phyloP scores from a whole-genome alignment of 2,888 invertebrate species.

The Diloba caeruleocephala region DNA sequence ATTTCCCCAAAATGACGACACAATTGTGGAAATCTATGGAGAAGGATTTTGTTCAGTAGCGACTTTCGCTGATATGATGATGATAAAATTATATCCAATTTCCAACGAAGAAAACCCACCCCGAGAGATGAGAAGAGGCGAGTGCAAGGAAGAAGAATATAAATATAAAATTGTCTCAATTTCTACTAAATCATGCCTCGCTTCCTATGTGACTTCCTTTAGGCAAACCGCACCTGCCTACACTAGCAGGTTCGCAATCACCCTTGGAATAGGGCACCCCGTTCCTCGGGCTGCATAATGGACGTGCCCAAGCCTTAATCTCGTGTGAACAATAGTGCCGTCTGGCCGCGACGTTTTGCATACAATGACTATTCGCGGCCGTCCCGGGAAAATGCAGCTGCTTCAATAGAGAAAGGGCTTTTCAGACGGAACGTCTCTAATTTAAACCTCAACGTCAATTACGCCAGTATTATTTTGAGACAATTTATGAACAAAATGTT shows the following conservation, averaged over 20 bases:
- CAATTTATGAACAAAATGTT: constrained; percentile 10
- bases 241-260: constrained; percentile 73
- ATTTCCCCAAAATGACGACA: too few species aligned
- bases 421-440: constrained; percentile 45
- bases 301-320: constrained; percentile 79
- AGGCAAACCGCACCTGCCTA: constrained; percentile 49
- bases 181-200: background rate
- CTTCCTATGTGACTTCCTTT: constrained; percentile 10
- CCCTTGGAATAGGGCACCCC: constrained; percentile 74
- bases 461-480: constrained; percentile 33
- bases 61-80: too few species aligned
- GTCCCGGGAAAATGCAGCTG: constrained; percentile 66
- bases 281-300: constrained; percentile 78
- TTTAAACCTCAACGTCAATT: constrained; percentile 57
- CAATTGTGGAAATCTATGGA: too few species aligned
- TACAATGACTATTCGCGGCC: constrained; percentile 80
- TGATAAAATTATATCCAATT: too few species aligned
- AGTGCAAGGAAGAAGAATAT: too few species aligned
- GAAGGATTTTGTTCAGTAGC: too few species aligned
- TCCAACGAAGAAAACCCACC: too few species aligned
- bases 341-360: constrained; percentile 85
- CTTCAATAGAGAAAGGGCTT: constrained; percentile 48
- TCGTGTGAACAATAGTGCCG: constrained; percentile 81
- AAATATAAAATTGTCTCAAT: too few species aligned
- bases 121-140: too few species aligned